Conservation (phyloP, 2,797 vertebrate species). For the Hoplostethus mediterraneus region DNA sequence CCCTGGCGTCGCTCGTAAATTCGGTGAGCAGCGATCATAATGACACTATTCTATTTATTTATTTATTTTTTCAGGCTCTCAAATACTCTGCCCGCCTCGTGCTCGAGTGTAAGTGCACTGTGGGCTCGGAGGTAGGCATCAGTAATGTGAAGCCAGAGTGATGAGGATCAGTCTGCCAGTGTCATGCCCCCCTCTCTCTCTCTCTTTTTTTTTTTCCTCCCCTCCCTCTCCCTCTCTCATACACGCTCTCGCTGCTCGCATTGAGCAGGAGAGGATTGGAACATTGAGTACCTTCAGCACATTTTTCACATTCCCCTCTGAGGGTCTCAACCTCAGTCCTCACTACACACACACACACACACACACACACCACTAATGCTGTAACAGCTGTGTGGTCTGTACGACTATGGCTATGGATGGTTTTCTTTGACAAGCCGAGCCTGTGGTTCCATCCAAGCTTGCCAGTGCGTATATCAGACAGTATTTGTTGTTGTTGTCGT, state of each 20-base stretch:
- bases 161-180: constrained; percentile 51
- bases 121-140: constrained; percentile 6
- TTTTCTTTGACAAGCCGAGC: background rate
- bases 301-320: constrained; percentile 83
- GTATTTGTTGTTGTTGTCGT: background rate
- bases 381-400: constrained; percentile 20
- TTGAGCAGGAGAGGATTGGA: constrained; percentile 67
- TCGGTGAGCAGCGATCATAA: background rate
- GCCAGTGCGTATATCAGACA: background rate
- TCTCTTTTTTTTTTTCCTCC: background rate
- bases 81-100: background rate
- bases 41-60: too few species aligned
- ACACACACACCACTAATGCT: constrained; percentile 36
- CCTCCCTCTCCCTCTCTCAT: constrained; percentile 24
- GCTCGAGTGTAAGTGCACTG: background rate
- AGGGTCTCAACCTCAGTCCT: constrained; percentile 74
- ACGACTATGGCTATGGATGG: constrained; percentile 8
- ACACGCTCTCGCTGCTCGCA: constrained; percentile 54
- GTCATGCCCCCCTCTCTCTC: constrained; percentile 30
- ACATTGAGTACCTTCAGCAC: constrained; percentile 81
- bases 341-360: constrained; percentile 34
- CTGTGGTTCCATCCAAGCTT: background rate
- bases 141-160: constrained; percentile 55
- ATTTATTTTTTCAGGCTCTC: background rate
- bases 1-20: background rate